Conservation (phyloP, 2,888 invertebrate species). For the Cantharis rustica region DNA sequence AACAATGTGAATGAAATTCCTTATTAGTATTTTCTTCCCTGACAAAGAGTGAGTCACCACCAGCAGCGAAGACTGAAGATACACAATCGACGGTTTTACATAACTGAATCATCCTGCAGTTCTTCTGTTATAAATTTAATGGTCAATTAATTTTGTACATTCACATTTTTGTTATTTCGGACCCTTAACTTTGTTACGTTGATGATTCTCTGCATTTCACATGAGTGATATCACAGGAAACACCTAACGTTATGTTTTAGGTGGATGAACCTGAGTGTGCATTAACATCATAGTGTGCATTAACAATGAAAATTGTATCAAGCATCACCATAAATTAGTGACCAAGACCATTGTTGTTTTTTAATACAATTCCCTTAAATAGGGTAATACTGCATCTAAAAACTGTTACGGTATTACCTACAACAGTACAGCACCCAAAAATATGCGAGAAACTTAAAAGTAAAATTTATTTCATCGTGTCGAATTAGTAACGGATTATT, state of each 20-base stretch:
- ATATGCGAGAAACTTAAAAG: not conserved
- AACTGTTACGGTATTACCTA: not conserved
- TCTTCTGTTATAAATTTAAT: not conserved
- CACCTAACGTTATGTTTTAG: constrained; percentile 20
- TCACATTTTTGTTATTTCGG: not conserved
- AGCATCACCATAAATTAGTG: not conserved
- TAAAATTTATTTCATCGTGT: not conserved
- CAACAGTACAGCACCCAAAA: not conserved
- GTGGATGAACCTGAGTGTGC: constrained; percentile 17
- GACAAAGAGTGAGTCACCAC: not conserved
- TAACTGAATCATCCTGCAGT: not conserved
- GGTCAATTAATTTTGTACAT: not conserved
- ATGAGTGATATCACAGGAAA: constrained; percentile 22
- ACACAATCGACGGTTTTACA: not conserved
- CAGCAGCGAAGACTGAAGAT: not conserved
- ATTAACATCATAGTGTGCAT: not conserved
- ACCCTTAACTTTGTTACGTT: not conserved
- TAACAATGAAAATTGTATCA: not conserved
- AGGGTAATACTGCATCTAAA: not conserved
- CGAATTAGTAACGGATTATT: not conserved
- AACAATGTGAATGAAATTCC: not conserved
- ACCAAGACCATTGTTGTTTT: not conserved
- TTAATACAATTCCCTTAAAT: not conserved
- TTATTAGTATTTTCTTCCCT: not conserved
- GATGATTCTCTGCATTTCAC: constrained; percentile 4